Evolutionary conservation across 1,140 invertebrate species (phyloP).

Genomic region (Triops cancriformis): DNA sequence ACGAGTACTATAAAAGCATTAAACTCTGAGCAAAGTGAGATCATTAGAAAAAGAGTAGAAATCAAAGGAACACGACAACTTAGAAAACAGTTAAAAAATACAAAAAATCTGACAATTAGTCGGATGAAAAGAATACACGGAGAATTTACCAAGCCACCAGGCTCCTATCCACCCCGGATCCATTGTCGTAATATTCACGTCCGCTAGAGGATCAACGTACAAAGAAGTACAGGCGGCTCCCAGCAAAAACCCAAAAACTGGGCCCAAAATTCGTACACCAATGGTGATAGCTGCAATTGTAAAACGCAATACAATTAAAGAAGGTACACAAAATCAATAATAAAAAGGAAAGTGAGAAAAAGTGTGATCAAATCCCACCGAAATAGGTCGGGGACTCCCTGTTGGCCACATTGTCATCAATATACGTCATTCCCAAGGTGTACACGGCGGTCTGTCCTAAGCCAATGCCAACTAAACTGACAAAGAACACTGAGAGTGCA

Average conservation of each 20-base stretch:
- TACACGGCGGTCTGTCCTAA: slow-evolving; percentile 83
- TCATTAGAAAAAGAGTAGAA: background rate
- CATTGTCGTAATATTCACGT: slow-evolving; percentile 66
- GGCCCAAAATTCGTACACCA: slow-evolving; percentile 80
- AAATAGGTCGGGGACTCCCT: slow-evolving; percentile 88
- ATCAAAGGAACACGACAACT: background rate
- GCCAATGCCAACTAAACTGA: slow-evolving; percentile 77
- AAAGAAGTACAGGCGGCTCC: slow-evolving; percentile 82
- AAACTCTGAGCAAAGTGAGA: background rate
- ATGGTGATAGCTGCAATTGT: slow-evolving; percentile 69
- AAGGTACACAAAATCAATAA: background rate
- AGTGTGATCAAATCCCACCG: no score
- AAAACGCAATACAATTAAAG: slow-evolving; percentile 34
- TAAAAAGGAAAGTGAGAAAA: background rate
- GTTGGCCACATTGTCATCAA: slow-evolving; percentile 86
- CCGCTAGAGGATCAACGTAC: slow-evolving; percentile 66
- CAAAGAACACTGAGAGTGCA: slow-evolving; percentile 68
- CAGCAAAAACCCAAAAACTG: slow-evolving; percentile 79
- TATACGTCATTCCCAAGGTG: slow-evolving; percentile 65
- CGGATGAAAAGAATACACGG: background rate
- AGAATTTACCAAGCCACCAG: slow-evolving; percentile 73
- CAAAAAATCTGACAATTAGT: background rate
- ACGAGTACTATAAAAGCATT: no score
- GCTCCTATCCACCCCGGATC: slow-evolving; percentile 85
- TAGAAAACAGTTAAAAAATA: background rate